A percentile compares a stretch with the other conserved stretches of the same genome.
phyloP scores from a whole-genome alignment of 2,888 invertebrate species.

The Helleia helle region DNA sequence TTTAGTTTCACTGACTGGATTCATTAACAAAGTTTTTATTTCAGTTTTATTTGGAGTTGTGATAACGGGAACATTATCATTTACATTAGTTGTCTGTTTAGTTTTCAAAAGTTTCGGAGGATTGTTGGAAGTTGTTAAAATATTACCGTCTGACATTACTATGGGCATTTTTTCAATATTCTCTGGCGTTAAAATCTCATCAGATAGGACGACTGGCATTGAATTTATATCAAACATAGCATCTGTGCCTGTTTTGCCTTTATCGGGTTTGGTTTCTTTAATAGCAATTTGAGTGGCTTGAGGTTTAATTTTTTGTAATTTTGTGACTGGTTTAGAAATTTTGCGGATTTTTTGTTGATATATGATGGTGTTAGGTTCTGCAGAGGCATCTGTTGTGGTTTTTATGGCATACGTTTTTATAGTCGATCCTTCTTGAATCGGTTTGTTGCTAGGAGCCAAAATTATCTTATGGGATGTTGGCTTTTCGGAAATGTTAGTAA shows the following conservation, averaged over 20 bases:
- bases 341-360: slow-evolving; percentile 57
- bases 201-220: slow-evolving; percentile 83
- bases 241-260: slow-evolving; percentile 29
- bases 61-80: slow-evolving; percentile 40
- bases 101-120: slow-evolving; percentile 45
- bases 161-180: slow-evolving; percentile 80
- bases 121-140: slow-evolving; percentile 40
- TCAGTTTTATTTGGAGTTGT: slow-evolving; percentile 41
- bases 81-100: slow-evolving; percentile 39
- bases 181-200: slow-evolving; percentile 79
- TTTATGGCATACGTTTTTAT: slow-evolving; percentile 63
- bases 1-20: slow-evolving; percentile 40
- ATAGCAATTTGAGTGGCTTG: slow-evolving; percentile 39
- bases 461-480: slow-evolving; percentile 57
- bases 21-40: slow-evolving; percentile 54
- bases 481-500: slow-evolving; percentile 47
- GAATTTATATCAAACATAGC: slow-evolving; percentile 81
- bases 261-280: slow-evolving; percentile 32
- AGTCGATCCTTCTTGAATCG: slow-evolving; percentile 43
- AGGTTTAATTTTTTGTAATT: slow-evolving; percentile 50
- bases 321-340: slow-evolving; percentile 42
- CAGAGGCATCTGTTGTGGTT: slow-evolving; percentile 38
- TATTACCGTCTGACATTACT: slow-evolving; percentile 65
- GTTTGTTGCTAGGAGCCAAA: slow-evolving; percentile 44
- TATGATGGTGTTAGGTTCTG: slow-evolving; percentile 50